Percentiles rank a stretch among this genome's conserved stretches.
These are phyloP conservation scores for Meta bourneti DNA, from an alignment of 2,888 invertebrate species.

Conservation along the genomic window DNA sequence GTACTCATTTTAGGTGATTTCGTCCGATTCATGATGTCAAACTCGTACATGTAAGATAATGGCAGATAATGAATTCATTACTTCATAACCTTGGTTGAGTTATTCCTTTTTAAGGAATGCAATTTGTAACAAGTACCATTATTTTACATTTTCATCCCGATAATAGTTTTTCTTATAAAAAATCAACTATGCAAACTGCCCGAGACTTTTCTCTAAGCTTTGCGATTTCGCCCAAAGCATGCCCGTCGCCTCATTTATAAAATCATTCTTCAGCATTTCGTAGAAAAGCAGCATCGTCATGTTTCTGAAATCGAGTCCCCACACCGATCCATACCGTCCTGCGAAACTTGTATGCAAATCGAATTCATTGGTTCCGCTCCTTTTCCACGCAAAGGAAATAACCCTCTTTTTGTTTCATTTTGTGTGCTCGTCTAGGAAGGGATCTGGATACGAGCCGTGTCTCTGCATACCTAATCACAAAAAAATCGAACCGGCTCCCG, in stretches of 20 bases:
- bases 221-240: background rate
- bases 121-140: background rate
- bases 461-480: constrained; percentile 23
- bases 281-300: background rate
- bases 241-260: background rate
- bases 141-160: background rate
- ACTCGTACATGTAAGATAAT: too few relatives aligned
- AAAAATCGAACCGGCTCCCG: constrained; percentile 2
- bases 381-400: background rate
- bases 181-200: background rate
- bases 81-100: too few relatives aligned
- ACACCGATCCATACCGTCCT: too few relatives aligned
- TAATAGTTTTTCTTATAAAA: background rate
- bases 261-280: background rate
- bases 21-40: too few relatives aligned
- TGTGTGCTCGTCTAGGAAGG: too few relatives aligned
- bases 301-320: background rate
- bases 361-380: background rate
- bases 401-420: background rate
- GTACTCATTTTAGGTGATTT: too few relatives aligned
- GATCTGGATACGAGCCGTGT: background rate
- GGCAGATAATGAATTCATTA: too few relatives aligned
- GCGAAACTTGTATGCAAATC: constrained; percentile 7
- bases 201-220: background rate
- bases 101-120: background rate